A percentile compares a stretch with the other conserved stretches of the same genome.
Conservation (phyloP, 2,113 vertebrate genomes). For the Megaptera novaeangliae region DNA sequence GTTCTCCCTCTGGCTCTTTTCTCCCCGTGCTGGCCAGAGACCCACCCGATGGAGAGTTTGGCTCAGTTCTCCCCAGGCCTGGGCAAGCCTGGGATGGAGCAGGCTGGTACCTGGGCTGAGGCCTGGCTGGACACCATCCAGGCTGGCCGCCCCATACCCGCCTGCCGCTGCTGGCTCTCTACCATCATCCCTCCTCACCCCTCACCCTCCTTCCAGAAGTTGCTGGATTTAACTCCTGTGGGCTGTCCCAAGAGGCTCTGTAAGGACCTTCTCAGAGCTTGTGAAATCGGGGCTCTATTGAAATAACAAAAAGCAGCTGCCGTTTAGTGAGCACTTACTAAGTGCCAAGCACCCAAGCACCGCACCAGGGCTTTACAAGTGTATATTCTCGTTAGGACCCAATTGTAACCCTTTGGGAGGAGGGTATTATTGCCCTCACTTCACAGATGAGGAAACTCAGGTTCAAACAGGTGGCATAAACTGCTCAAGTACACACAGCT, state of each 20-base stretch:
- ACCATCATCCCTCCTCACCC: neutral
- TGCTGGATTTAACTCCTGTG: neutral
- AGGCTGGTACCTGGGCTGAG: constrained; percentile 58
- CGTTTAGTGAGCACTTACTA: neutral
- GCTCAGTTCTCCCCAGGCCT: constrained; percentile 14
- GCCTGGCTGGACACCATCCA: constrained; percentile 30
- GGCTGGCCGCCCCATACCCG: neutral
- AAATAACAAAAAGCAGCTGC: neutral
- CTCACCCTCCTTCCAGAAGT: neutral
- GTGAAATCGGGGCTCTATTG: neutral
- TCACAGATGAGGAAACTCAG: neutral
- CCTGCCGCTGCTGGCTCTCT: neutral
- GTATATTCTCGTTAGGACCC: neutral
- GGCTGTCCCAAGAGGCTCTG: neutral
- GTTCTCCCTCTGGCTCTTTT: neutral
- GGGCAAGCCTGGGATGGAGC: constrained; percentile 45
- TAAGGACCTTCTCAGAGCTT: neutral
- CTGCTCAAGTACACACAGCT: neutral
- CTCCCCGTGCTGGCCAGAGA: neutral
- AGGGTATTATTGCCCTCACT: neutral
- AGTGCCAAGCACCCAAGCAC: neutral
- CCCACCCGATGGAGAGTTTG: neutral
- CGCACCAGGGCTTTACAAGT: neutral
- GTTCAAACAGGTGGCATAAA: neutral
- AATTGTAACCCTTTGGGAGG: neutral